Evolutionary conservation across 2,888 invertebrate genomes (phyloP).

Genomic region (Petrolisthes manimaculis): DNA sequence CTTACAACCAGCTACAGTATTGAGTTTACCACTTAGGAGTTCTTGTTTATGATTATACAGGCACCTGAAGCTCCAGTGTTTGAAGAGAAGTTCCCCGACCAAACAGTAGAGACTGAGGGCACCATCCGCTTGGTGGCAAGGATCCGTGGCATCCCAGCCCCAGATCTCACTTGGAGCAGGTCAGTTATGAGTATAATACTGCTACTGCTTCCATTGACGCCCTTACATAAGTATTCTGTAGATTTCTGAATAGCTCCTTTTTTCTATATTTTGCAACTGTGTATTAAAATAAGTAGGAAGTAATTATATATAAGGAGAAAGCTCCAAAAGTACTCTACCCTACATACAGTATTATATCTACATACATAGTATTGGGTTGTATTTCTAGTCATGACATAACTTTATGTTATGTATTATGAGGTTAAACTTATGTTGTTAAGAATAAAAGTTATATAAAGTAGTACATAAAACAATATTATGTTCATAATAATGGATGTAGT

Average conservation of each 20-base stretch:
- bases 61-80: constrained; percentile 88
- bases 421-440: too few relatives aligned
- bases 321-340: background rate
- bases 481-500: too few relatives aligned
- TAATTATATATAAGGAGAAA: background rate
- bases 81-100: constrained; percentile 87
- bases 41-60: constrained; percentile 64
- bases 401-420: too few relatives aligned
- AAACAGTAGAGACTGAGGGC: constrained; percentile 83
- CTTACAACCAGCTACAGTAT: too few relatives aligned
- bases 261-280: background rate
- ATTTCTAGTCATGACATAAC: too few relatives aligned
- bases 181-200: constrained; percentile 67
- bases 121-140: constrained; percentile 83
- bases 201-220: background rate
- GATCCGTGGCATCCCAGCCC: constrained; percentile 89
- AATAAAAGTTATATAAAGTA: too few relatives aligned
- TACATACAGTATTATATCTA: background rate
- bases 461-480: too few relatives aligned
- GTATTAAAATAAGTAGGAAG: background rate
- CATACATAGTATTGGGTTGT: too few relatives aligned
- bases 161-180: constrained; percentile 89
- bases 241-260: background rate
- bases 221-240: constrained; percentile 1
- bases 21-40: too few relatives aligned